These are phyloP conservation scores for Piaya cayana DNA, from an alignment of 2,113 vertebrate species.

Conservation along the genomic window DNA sequence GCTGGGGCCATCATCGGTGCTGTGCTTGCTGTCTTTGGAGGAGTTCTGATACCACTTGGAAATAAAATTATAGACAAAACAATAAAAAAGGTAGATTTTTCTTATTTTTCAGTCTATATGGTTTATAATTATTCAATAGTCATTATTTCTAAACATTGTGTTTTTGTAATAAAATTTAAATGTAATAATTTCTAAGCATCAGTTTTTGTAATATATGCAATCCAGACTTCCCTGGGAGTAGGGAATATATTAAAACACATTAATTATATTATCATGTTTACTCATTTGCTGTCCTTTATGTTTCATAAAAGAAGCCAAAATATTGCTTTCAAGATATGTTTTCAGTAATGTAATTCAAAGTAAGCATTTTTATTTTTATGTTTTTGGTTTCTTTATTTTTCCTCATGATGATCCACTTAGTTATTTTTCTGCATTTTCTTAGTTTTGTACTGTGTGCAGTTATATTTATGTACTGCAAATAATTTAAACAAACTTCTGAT, in stretches of 20 bases:
- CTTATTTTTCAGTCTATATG: not conserved
- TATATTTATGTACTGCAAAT: not conserved
- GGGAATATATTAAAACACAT: not conserved
- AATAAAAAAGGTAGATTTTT: conserved; percentile 83
- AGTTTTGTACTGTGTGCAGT: not conserved
- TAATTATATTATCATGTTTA: not conserved
- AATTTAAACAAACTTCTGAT: not conserved
- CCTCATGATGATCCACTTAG: not conserved
- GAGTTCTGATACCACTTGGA: conserved; percentile 87
- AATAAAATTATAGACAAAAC: conserved; percentile 78
- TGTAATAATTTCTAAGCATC: too few relatives aligned
- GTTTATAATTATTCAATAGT: not conserved
- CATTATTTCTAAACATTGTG: not conserved
- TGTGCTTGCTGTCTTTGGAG: conserved; percentile 83
- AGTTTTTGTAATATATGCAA: not conserved
- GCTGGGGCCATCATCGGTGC: conserved; percentile 80
- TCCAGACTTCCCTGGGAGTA: not conserved
- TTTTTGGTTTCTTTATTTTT: not conserved
- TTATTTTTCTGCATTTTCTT: not conserved
- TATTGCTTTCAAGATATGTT: not conserved
- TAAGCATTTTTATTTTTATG: not conserved
- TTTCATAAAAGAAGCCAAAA: not conserved
- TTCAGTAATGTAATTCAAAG: not conserved
- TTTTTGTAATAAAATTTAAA: too few relatives aligned
- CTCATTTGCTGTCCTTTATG: not conserved